A percentile compares a stretch with the other conserved stretches of the same genome.
Conservation (phyloP, 2,113 vertebrate genomes). For the Poicephalus meyeri region DNA sequence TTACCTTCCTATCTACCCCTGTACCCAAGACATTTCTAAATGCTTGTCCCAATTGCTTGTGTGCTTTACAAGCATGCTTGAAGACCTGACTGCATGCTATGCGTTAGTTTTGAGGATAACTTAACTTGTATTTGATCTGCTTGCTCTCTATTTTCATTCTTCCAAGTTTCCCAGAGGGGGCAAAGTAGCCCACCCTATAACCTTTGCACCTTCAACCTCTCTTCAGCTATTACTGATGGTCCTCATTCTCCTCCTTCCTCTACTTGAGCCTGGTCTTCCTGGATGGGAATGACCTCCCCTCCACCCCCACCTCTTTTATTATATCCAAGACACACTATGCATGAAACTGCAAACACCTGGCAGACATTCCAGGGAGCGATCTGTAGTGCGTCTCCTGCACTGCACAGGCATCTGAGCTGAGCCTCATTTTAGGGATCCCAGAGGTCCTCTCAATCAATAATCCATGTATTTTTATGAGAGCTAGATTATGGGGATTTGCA, state of each 20-base stretch:
- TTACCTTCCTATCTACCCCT: not conserved
- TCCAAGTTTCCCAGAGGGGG: not conserved
- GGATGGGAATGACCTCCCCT: conserved; percentile 44
- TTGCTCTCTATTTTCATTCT: not conserved
- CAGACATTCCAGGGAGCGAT: conserved; percentile 56
- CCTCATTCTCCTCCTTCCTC: not conserved
- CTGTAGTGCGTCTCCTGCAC: conserved; percentile 60
- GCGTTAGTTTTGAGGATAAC: not conserved
- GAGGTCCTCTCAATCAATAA: conserved; percentile 80
- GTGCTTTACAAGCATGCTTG: not conserved
- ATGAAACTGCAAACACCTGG: conserved; percentile 73
- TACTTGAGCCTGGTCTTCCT: conserved; percentile 31
- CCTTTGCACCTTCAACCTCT: conserved; percentile 27
- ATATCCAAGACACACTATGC: conserved; percentile 29
- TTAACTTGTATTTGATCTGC: not conserved
- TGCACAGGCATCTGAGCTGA: conserved; percentile 57
- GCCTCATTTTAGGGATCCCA: conserved; percentile 73
- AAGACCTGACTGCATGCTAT: not conserved
- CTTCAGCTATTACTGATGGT: conserved; percentile 20
- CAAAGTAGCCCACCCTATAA: conserved; percentile 14
- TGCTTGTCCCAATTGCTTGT: not conserved
- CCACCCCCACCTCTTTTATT: conserved; percentile 29
- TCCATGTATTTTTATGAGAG: conserved; percentile 78
- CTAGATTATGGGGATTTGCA: conserved; percentile 79
- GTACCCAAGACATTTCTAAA: not conserved